These are phyloP conservation scores for Myxocyprinus asiaticus DNA, from an alignment of 2,113 vertebrate genomes.

Conservation along the genomic window DNA sequence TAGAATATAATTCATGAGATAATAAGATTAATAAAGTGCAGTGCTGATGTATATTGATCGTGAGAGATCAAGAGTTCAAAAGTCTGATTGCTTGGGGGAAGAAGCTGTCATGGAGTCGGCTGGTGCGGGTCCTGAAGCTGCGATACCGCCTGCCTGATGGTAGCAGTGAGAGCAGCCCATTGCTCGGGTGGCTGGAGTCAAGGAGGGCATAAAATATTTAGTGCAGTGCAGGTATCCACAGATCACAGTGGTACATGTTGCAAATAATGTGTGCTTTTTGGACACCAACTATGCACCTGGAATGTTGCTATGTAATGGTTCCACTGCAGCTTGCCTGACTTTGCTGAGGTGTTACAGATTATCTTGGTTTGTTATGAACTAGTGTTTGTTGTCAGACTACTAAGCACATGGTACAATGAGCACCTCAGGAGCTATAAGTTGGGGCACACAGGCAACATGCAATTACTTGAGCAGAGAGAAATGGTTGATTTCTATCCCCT, in stretches of 20 bases:
- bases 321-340: conserved; percentile 46
- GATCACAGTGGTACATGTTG: conserved; percentile 38
- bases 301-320: conserved; percentile 48
- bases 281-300: conserved; percentile 41
- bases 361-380: conserved; percentile 49
- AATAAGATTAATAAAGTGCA: too few relatives aligned
- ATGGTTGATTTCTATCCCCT: conserved; percentile 38
- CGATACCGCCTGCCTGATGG: too few relatives aligned
- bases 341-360: conserved; percentile 46
- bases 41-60: too few relatives aligned
- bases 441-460: conserved; percentile 34
- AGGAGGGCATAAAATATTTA: too few relatives aligned
- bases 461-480: conserved; percentile 40
- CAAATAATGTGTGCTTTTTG: conserved; percentile 30
- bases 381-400: conserved; percentile 39
- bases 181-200: too few relatives aligned
- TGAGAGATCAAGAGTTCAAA: too few relatives aligned
- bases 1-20: too few relatives aligned
- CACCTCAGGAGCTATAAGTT: conserved; percentile 48
- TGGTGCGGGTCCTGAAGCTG: too few relatives aligned
- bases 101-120: too few relatives aligned
- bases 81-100: too few relatives aligned
- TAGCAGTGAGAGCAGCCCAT: too few relatives aligned
- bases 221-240: too few relatives aligned
- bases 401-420: conserved; percentile 52